Percentiles rank a stretch among this genome's conserved stretches.
phyloP scores from a whole-genome alignment of 2,888 invertebrate species.

The Hoplodrina ambigua region DNA sequence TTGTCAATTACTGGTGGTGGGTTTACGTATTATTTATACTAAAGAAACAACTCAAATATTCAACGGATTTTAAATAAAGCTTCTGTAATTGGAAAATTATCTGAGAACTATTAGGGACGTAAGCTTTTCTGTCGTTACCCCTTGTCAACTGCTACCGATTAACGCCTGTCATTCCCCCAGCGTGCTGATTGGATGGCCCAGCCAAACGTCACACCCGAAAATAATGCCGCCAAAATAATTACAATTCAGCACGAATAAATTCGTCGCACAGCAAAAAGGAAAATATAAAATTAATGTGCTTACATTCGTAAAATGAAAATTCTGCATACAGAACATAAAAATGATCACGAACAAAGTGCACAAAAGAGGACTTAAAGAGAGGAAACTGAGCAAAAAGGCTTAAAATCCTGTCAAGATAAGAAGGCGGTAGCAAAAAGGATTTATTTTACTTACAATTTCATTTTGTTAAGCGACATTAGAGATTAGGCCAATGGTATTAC shows the following conservation, averaged over 20 bases:
- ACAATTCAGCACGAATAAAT: slow-evolving; percentile 24
- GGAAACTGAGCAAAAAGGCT: slow-evolving; percentile 19
- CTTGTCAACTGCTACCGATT: slow-evolving; percentile 37
- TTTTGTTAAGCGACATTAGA: slow-evolving; percentile 10
- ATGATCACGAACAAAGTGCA: slow-evolving; percentile 13
- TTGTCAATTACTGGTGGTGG: too few species aligned
- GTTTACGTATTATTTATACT: too few species aligned
- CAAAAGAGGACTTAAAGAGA: slow-evolving; percentile 17
- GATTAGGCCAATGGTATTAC: neutral
- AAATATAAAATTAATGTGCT: too few species aligned
- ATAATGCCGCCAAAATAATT: slow-evolving; percentile 41
- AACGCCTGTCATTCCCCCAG: slow-evolving; percentile 37
- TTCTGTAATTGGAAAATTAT: neutral
- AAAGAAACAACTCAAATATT: too few species aligned
- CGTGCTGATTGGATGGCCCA: slow-evolving; percentile 34
- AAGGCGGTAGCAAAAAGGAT: slow-evolving; percentile 24
- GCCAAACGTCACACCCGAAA: slow-evolving; percentile 36
- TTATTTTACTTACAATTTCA: slow-evolving; percentile 28
- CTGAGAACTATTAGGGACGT: neutral
- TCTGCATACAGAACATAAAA: slow-evolving; percentile 10
- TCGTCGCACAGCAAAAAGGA: neutral
- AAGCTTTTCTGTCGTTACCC: slow-evolving; percentile 5
- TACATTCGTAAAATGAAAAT: slow-evolving; percentile 6
- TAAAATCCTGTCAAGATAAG: slow-evolving; percentile 41
- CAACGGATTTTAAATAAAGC: neutral